These are phyloP conservation scores for Periparus ater DNA, from an alignment of 2,797 vertebrate genomes.

Conservation along the genomic window DNA sequence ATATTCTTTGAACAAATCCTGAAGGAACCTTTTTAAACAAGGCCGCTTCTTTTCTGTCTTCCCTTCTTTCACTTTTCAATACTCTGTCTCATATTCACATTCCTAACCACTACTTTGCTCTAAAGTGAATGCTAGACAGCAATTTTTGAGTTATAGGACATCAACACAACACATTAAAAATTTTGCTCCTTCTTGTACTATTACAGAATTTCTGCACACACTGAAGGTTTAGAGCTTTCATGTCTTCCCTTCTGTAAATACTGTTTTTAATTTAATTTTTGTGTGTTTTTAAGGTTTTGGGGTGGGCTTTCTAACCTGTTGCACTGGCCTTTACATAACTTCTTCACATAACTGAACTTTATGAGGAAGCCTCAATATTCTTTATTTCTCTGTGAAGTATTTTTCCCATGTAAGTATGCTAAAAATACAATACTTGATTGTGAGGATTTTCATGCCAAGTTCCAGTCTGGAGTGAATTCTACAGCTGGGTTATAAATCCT, in stretches of 20 bases:
- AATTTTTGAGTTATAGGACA: neutral
- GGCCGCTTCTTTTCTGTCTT: neutral
- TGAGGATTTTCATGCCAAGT: neutral
- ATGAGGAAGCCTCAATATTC: neutral
- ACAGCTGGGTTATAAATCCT: slow-evolving; percentile 3
- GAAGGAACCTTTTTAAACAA: neutral
- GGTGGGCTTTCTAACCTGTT: fast-evolving
- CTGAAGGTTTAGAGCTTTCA: neutral
- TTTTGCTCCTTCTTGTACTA: neutral
- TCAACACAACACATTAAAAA: neutral
- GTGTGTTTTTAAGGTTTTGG: neutral
- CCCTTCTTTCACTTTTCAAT: neutral
- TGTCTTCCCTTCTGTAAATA: neutral
- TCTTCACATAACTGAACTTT: neutral
- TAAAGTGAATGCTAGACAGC: neutral
- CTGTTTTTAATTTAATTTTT: neutral
- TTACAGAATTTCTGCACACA: neutral
- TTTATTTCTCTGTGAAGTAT: neutral
- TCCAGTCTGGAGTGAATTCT: slow-evolving; percentile 18
- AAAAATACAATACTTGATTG: slow-evolving; percentile 30
- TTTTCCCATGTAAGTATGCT: neutral
- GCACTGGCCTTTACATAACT: neutral
- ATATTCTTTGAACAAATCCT: neutral
- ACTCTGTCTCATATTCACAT: neutral
- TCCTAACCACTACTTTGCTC: neutral